Base-by-base conservation (phyloP, 37 sponge, comb jelly and placozoan species). In the Crambe crambe region DNA sequence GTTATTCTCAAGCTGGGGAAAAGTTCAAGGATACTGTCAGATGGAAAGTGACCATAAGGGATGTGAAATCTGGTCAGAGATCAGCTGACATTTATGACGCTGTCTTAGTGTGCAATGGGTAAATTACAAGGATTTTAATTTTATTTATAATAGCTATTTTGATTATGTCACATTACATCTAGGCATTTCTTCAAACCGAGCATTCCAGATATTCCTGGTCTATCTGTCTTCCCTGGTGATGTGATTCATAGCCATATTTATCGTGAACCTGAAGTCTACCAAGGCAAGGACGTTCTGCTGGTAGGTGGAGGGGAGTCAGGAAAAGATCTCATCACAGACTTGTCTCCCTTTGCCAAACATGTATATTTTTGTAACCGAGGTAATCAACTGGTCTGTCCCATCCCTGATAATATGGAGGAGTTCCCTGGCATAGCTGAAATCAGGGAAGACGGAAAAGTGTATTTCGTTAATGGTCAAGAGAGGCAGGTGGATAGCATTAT, bases 71-170 rank as follows among this genome's bases (percentile, higher is more conserved):
- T 51, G 58, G 62, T 12, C 12, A 66, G 8, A 72, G n/a, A 22
- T 38, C 63, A 25, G 37, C 58, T 12, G 75, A 84, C 23, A 56
- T 70, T 1, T 94, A 57, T 69, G 89, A 94, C 80, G 68, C 69
- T n/a, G 86, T 94, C 2, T 17, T 94, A n/a, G 74, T 94, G 1
- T 90, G 92, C 57, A 90, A 84, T 90, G 95, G 95, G 95, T 94
- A 76, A 85, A 21, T n/a, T 43, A 9, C 56, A 22, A 20, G 74
- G 30, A 15, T 56, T 56, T 31, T 20, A 21, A 38, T 63, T 6
- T 5, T 82, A 68, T 32, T 30, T 56, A 2, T 54, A 67, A 37
- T 31, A 2, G 15, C 30, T 56, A 57, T 56, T 37, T 2, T 56
- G 3, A 17, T 60, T 56, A n/a, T 56, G 5, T 59, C 26, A 30